phyloP scores from a whole-genome alignment of 2,797 vertebrate species.

The Parauchenoglanis punctatus region DNA sequence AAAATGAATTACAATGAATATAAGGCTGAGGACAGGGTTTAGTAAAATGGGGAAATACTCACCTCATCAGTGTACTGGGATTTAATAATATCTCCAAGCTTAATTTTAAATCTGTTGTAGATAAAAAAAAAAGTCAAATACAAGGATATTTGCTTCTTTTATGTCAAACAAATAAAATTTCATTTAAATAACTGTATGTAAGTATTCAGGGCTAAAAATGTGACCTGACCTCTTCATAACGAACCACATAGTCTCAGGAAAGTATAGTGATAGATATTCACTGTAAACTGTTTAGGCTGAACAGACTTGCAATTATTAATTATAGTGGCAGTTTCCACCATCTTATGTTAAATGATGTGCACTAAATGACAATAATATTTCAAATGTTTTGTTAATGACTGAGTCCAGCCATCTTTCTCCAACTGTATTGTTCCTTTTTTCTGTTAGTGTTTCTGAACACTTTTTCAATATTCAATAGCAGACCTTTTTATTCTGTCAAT shows the following conservation, averaged over 20 bases:
- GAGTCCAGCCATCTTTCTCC: not conserved
- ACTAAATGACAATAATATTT: not conserved
- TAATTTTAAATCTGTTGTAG: constrained; percentile 80
- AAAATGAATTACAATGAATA: not conserved
- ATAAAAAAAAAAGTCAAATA: not conserved
- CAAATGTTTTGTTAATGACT: not conserved
- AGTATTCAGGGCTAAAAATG: not conserved
- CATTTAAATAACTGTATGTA: not conserved
- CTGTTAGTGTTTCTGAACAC: not conserved
- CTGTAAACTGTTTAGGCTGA: not conserved
- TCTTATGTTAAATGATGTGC: not conserved
- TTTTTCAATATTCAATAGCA: not conserved
- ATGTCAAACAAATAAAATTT: not conserved
- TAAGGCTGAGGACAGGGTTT: not conserved
- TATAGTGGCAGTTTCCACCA: not conserved
- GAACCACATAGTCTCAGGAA: not conserved
- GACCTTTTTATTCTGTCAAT: not conserved
- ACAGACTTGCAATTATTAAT: not conserved
- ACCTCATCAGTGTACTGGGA: constrained; percentile 85
- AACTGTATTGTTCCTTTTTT: not conserved
- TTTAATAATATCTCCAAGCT: constrained; percentile 77
- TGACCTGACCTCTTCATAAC: not conserved
- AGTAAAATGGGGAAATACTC: constrained; percentile 36
- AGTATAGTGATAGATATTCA: not conserved
- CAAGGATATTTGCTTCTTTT: not conserved